A percentile compares a stretch with the other conserved stretches of the same genome.
Evolutionary conservation across 2,797 vertebrate species (phyloP).

Genomic region (Helarctos malayanus): DNA sequence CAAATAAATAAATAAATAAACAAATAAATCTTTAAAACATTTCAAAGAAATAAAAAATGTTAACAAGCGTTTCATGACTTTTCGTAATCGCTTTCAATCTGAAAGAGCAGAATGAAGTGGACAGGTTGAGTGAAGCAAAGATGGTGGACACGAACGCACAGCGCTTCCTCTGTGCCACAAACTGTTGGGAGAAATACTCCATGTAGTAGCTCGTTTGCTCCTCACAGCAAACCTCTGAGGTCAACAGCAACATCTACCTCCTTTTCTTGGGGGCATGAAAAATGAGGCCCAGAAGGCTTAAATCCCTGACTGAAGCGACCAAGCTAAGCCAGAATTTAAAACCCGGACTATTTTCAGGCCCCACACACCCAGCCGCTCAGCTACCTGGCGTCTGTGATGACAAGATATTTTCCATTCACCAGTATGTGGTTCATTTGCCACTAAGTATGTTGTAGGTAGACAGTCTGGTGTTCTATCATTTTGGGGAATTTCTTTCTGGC

Average conservation of each 20-base stretch:
- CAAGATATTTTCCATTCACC: neutral
- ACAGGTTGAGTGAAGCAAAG: neutral
- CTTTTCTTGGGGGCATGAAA: neutral
- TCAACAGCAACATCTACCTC: neutral
- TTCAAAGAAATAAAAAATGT: neutral
- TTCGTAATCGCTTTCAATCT: too few relatives aligned
- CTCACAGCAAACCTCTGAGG: neutral
- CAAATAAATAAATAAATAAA: neutral
- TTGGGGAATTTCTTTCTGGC: conserved; percentile 24
- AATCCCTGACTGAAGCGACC: neutral
- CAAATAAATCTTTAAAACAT: neutral
- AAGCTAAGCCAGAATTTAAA: neutral
- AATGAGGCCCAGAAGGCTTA: neutral
- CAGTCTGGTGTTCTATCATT: neutral
- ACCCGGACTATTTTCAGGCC: neutral
- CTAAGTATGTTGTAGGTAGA: neutral
- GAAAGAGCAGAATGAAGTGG: neutral
- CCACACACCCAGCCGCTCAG: rapidly evolving
- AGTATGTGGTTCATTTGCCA: neutral
- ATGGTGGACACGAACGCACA: neutral
- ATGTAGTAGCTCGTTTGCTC: neutral
- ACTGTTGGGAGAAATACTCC: neutral
- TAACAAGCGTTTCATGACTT: neutral
- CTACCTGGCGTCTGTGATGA: neutral
- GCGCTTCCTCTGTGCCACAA: neutral